Conservation (phyloP, 1,140 invertebrate genomes). For the Pissodes strobi region DNA sequence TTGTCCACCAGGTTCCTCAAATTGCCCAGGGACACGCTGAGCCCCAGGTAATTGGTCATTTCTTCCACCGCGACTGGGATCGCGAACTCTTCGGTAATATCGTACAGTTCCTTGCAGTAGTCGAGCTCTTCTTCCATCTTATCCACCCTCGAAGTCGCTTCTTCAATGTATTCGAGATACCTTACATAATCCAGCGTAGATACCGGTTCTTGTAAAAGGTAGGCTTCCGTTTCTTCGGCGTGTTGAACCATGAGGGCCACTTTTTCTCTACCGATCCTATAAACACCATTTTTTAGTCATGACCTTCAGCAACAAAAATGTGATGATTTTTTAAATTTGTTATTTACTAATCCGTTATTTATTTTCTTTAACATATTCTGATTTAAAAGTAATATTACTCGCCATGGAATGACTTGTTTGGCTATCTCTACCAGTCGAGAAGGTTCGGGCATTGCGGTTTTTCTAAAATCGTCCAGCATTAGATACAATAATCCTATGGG, state of each 20-base stretch:
- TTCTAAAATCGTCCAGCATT: slow-evolving; percentile 72
- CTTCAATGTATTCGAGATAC: slow-evolving; percentile 71
- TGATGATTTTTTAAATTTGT: too few relatives aligned
- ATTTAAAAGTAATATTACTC: too few relatives aligned
- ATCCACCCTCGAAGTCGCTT: slow-evolving; percentile 64
- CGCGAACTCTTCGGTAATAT: slow-evolving; percentile 72
- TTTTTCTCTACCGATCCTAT: slow-evolving; percentile 64
- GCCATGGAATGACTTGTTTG: slow-evolving; percentile 60
- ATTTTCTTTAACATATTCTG: too few relatives aligned
- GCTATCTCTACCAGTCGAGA: slow-evolving; percentile 68
- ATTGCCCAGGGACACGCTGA: slow-evolving; percentile 58
- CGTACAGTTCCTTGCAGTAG: slow-evolving; percentile 73
- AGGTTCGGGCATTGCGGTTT: slow-evolving; percentile 69
- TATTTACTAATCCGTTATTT: neutral
- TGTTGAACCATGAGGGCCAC: slow-evolving; percentile 64
- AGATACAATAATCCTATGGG: slow-evolving; percentile 70
- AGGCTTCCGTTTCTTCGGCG: slow-evolving; percentile 64
- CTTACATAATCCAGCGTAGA: slow-evolving; percentile 70
- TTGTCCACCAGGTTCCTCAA: slow-evolving; percentile 61
- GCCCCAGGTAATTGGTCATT: slow-evolving; percentile 46
- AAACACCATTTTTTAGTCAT: too few relatives aligned
- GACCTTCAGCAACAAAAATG: too few relatives aligned
- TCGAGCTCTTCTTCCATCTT: slow-evolving; percentile 66
- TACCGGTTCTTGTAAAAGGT: slow-evolving; percentile 65
- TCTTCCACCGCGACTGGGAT: slow-evolving; percentile 59